Conservation (phyloP, 2,113 vertebrate genomes). For the Dasyornis broadbenti region DNA sequence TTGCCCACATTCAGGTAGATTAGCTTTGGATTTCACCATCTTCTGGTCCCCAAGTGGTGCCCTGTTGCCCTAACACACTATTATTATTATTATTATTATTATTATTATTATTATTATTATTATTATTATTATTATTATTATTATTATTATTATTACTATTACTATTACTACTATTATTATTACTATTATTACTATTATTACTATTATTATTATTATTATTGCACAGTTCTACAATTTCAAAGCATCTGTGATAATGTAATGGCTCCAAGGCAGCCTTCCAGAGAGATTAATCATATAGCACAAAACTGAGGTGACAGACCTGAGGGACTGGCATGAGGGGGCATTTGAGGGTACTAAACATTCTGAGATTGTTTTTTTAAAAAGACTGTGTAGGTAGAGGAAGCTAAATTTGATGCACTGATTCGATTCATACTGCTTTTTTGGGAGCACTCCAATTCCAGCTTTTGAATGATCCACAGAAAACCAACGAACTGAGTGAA, state of each 20-base stretch:
- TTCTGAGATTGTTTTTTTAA: background rate
- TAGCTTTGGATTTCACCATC: background rate
- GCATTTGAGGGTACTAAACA: background rate
- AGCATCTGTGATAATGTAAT: background rate
- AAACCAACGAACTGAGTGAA: background rate
- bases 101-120: rapidly evolving
- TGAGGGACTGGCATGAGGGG: background rate
- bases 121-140: rapidly evolving
- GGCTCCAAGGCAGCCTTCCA: background rate
- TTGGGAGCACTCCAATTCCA: background rate
- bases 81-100: no score
- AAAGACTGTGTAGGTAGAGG: background rate
- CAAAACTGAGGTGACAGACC: background rate
- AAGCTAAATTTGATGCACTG: background rate
- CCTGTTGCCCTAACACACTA: background rate
- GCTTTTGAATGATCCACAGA: background rate
- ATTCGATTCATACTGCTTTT: background rate
- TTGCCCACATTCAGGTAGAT: background rate
- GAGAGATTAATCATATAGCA: background rate
- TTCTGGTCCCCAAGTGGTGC: background rate
- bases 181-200: no score
- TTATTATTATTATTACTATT: no score
- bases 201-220: background rate
- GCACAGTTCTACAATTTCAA: background rate
- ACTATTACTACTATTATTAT: background rate